Percentiles rank a stretch among this genome's conserved stretches.
These are phyloP conservation scores for Ciconia stormi DNA, from an alignment of 2,113 vertebrate genomes.

Conservation along the genomic window DNA sequence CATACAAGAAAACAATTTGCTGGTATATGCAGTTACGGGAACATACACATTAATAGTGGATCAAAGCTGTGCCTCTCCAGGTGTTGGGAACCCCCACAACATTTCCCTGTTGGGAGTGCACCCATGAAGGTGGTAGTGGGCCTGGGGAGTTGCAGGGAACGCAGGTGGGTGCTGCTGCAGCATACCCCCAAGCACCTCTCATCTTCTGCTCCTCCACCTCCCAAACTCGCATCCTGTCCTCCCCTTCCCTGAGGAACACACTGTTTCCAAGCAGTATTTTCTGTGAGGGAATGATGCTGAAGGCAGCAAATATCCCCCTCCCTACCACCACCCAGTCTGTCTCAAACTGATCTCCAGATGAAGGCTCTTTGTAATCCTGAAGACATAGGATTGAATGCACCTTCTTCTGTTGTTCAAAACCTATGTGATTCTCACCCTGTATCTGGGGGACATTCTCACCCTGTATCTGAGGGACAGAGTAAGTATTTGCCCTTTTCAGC, in stretches of 20 bases:
- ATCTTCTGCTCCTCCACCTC: neutral
- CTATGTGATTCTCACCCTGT: neutral
- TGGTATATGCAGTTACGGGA: neutral
- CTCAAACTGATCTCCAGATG: neutral
- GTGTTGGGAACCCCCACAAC: neutral
- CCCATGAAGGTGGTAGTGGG: accelerated
- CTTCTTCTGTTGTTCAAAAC: neutral
- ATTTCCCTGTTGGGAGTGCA: neutral
- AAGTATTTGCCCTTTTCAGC: neutral
- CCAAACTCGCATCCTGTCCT: neutral
- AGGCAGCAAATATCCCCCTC: neutral
- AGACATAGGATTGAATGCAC: neutral
- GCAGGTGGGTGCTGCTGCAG: neutral
- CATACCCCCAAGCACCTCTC: neutral
- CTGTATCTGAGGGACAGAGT: neutral
- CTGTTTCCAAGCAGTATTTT: neutral
- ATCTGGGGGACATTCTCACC: neutral
- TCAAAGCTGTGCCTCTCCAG: neutral
- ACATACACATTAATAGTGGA: neutral
- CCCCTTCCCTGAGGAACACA: neutral
- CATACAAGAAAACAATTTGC: neutral
- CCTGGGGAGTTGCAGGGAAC: neutral
- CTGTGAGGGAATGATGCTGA: neutral
- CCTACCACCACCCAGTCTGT: accelerated
- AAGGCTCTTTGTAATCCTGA: neutral